These are phyloP conservation scores for Semotilus atromaculatus DNA, from an alignment of 2,797 vertebrate species.

Conservation along the genomic window DNA sequence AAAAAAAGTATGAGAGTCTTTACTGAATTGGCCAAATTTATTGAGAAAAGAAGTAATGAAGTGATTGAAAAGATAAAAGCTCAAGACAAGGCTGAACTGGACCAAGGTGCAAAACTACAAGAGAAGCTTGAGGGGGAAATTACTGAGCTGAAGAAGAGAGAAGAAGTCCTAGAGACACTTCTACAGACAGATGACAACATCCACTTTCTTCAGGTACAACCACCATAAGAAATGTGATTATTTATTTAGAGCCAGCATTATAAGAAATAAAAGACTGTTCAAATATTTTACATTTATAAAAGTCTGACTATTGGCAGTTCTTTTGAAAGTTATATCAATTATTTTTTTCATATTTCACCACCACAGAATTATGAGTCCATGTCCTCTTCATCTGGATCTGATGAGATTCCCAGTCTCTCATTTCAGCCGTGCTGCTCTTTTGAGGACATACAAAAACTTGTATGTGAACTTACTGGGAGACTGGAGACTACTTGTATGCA, in stretches of 20 bases:
- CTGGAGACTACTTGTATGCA: slow-evolving; percentile 33
- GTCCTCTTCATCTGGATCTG: slow-evolving; percentile 11
- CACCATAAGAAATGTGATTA: neutral
- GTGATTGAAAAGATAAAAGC: slow-evolving; percentile 32
- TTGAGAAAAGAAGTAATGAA: slow-evolving; percentile 39
- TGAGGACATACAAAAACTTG: neutral
- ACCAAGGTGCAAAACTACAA: slow-evolving; percentile 4
- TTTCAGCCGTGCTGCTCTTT: slow-evolving; percentile 22
- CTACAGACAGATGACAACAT: slow-evolving; percentile 48
- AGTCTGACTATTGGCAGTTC: neutral
- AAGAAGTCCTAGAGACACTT: slow-evolving; percentile 36
- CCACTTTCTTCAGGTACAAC: slow-evolving; percentile 54
- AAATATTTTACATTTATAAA: neutral
- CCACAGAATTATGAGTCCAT: slow-evolving; percentile 45
- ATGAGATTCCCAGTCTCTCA: neutral
- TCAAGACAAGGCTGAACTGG: slow-evolving; percentile 39
- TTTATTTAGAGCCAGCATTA: neutral
- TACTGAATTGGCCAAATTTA: neutral
- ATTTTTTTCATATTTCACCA: neutral
- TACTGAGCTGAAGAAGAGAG: slow-evolving; percentile 30
- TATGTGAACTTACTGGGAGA: slow-evolving; percentile 36
- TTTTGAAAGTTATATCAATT: neutral
- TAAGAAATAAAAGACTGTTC: neutral
- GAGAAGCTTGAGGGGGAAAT: slow-evolving; percentile 39
- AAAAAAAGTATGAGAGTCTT: slow-evolving; percentile 29